These are phyloP conservation scores for Dysidea cf. avara DNA, from an alignment of 37 sponge, comb jelly and placozoan species.

Conservation along the genomic window DNA sequence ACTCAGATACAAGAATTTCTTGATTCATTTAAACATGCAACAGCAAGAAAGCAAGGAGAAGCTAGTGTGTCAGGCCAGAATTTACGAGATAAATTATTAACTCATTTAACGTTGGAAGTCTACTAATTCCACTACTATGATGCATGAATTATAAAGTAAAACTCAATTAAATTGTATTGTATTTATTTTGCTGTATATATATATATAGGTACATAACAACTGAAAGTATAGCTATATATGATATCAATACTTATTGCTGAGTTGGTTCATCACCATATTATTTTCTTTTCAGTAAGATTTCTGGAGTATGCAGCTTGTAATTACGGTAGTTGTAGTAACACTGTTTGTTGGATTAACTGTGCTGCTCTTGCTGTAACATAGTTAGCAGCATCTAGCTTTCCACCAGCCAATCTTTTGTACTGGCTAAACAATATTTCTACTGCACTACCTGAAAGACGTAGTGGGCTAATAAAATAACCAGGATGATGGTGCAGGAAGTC, in stretches of 20 bases:
- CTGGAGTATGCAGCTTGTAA: too few species aligned
- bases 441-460: constrained; percentile 16
- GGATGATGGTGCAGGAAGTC: constrained; percentile 7
- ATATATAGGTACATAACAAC: too few species aligned
- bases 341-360: neutral
- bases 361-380: constrained; percentile 3
- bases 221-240: too few species aligned
- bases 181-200: too few species aligned
- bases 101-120: too few species aligned
- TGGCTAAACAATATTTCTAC: constrained; percentile 12
- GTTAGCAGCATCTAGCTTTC: constrained; percentile 22
- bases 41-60: neutral
- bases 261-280: too few species aligned
- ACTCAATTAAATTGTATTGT: too few species aligned
- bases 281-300: too few species aligned
- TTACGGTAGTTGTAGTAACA: too few species aligned
- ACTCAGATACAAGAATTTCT: constrained; percentile 10
- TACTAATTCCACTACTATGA: too few species aligned
- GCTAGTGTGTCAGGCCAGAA: constrained; percentile 11
- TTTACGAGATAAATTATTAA: constrained; percentile 6
- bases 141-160: too few species aligned
- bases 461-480: constrained; percentile 10
- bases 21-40: neutral
- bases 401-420: constrained; percentile 4
- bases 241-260: too few species aligned